A percentile compares a stretch with the other conserved stretches of the same genome.
phyloP scores from a whole-genome alignment of 2,797 vertebrate genomes.

The Ptychobarbus kaznakovi region DNA sequence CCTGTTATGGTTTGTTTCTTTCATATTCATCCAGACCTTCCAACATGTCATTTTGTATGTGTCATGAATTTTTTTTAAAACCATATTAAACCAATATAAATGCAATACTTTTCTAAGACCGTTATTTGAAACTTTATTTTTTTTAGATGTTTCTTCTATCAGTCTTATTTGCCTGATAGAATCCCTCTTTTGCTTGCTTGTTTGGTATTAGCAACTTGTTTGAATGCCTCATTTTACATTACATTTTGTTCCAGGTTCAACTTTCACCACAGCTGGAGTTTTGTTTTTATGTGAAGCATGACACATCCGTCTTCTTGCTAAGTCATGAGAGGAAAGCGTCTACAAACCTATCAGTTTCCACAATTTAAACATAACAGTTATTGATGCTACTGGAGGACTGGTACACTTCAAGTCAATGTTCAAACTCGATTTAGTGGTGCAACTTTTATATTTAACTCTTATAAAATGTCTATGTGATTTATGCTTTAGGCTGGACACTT shows the following conservation, averaged over 20 bases:
- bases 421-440: not conserved
- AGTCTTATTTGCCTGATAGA: not conserved
- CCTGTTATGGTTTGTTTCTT: not conserved
- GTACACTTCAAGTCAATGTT: not conserved
- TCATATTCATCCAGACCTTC: not conserved
- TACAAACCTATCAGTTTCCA: not conserved
- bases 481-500: not conserved
- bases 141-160: not conserved
- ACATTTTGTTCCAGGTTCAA: not conserved
- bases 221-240: not conserved
- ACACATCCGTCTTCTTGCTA: not conserved
- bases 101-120: not conserved
- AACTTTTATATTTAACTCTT: too few relatives aligned
- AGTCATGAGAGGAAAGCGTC: not conserved
- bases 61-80: not conserved
- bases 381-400: not conserved
- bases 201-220: not conserved
- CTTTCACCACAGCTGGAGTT: not conserved
- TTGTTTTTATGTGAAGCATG: not conserved
- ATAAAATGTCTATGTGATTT: not conserved
- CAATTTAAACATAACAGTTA: not conserved
- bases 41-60: not conserved
- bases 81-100: conserved; percentile 1
- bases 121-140: not conserved
- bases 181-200: not conserved